Conservation (phyloP, 2,113 vertebrate species). For the Empidonax traillii region DNA sequence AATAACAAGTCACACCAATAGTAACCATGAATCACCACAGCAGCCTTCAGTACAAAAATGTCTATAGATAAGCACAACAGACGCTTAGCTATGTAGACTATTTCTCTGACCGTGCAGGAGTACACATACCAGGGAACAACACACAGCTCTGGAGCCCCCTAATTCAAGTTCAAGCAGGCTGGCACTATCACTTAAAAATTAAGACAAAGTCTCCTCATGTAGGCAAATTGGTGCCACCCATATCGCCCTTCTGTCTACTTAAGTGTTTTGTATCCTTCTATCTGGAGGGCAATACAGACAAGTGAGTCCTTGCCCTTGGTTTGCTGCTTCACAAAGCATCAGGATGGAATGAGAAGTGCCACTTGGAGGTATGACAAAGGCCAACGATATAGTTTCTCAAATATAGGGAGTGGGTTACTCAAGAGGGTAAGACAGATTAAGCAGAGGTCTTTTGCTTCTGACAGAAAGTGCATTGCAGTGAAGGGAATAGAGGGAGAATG, state of each 20-base stretch:
- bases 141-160: background rate
- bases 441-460: background rate
- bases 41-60: background rate
- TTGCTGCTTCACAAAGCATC: background rate
- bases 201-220: background rate
- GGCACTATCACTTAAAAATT: background rate
- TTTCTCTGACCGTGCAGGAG: background rate
- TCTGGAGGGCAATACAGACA: background rate
- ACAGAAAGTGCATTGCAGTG: background rate
- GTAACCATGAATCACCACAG: background rate
- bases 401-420: background rate
- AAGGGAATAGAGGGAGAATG: background rate
- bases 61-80: background rate
- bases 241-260: background rate
- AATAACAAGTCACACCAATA: background rate
- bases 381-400: background rate
- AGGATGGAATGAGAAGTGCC: conserved; percentile 36
- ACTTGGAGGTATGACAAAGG: conserved; percentile 17
- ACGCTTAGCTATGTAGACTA: background rate
- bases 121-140: background rate
- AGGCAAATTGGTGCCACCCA: background rate
- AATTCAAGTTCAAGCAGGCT: background rate
- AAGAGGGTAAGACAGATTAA: background rate
- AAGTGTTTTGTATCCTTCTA: background rate
- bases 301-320: background rate